Conservation (phyloP, 2,113 vertebrate genomes). For the Lophius piscatorius region DNA sequence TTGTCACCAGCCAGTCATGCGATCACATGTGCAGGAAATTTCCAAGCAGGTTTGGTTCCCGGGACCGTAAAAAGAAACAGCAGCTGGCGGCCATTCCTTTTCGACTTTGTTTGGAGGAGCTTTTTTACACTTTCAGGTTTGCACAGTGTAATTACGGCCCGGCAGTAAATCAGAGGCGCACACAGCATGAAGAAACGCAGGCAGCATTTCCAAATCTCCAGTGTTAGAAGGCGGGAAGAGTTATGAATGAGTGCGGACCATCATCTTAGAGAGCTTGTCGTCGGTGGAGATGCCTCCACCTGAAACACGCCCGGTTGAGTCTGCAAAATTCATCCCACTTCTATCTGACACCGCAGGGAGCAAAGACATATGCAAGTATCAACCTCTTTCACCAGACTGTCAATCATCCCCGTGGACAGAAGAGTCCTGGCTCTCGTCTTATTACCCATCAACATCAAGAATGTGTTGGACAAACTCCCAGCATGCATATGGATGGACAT, state of each 20-base stretch:
- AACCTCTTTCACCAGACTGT: slow-evolving; percentile 47
- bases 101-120: slow-evolving; percentile 67
- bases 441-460: slow-evolving; percentile 30
- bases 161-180: slow-evolving; percentile 44
- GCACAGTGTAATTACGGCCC: slow-evolving; percentile 45
- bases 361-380: slow-evolving; percentile 56
- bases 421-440: slow-evolving; percentile 29
- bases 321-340: slow-evolving; percentile 60
- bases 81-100: slow-evolving; percentile 66
- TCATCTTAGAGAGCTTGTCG: slow-evolving; percentile 21
- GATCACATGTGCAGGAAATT: slow-evolving; percentile 68
- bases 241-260: slow-evolving; percentile 20
- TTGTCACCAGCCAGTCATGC: slow-evolving; percentile 69
- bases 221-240: slow-evolving; percentile 7
- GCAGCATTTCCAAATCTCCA: neutral
- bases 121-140: slow-evolving; percentile 58
- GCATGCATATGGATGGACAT: slow-evolving; percentile 25
- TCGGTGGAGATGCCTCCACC: slow-evolving; percentile 41
- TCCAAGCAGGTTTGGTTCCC: slow-evolving; percentile 56
- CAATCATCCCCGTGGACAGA: slow-evolving; percentile 49
- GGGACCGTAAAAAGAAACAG: slow-evolving; percentile 44
- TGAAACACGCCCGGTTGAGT: slow-evolving; percentile 18
- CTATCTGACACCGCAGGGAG: slow-evolving; percentile 52
- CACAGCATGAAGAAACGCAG: neutral
- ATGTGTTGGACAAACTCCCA: slow-evolving; percentile 38